Evolutionary conservation across 2,113 vertebrate species (phyloP), one percentile per base, ranked within the genome.

Genomic region (Fregata magnificens): DNA sequence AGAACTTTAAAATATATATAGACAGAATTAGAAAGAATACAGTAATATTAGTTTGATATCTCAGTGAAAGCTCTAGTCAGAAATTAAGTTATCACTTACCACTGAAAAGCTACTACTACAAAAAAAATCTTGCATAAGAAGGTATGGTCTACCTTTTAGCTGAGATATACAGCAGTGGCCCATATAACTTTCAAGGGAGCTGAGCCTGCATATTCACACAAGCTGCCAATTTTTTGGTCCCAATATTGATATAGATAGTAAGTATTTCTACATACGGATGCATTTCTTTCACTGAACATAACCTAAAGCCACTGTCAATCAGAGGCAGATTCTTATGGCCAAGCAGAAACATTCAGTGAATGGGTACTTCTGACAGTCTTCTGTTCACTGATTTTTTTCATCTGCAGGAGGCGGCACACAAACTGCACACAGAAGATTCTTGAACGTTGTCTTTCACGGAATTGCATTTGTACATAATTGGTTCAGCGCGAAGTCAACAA

Each of bases 371-470:
- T 72, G 86, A 80, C 70, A 95, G 49, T 5, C 63, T 45, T 13
- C 81, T 25, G 44, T 7, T 86, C 55, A 34, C 24, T 5, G 25
- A 8, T 42, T 59, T 82, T 82, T 47, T 80, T n/a, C 66, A 76
- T 95, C 90, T 47, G 81, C 84, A 95, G 81, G 52, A 97, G 89
- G 77, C 36, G 24, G 91, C 59, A 74, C 52, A 47, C 49, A 42
- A 94, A 88, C 66, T 22, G 62, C 82, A 82, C 1, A 1, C 56
- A 93, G 92, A 96, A 97, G 79, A 91, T 96, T 94, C 95, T 3
- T 96, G 95, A 95, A 95, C 2, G 36, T 28, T 82, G 74, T 32
- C 84, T 86, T 78, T 36, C 69, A 86, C 42, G 42, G 55, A 89
- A 84, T 58, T 47, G 40, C 44, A 65, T 56, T 42, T 56, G 49